phyloP scores from a whole-genome alignment of 2,888 invertebrate genomes.

The Heterodera filipjevi region DNA sequence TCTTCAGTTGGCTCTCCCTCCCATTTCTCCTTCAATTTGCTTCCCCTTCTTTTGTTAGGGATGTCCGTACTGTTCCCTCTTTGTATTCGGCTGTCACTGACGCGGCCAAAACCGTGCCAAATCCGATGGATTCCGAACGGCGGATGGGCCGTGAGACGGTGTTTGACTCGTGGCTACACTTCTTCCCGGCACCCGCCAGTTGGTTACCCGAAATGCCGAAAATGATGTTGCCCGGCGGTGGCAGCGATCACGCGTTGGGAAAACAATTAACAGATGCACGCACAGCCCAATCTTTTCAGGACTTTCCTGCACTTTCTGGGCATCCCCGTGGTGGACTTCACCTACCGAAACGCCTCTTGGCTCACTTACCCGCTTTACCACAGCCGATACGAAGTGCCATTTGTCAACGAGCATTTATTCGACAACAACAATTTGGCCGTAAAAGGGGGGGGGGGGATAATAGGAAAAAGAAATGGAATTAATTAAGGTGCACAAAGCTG shows the following conservation, averaged over 20 bases:
- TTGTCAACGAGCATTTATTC: slow-evolving; percentile 60
- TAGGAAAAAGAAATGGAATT: not conserved
- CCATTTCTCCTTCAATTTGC: not conserved
- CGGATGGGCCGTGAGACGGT: slow-evolving; percentile 48
- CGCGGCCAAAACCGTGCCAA: slow-evolving; percentile 65
- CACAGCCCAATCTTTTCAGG: slow-evolving; percentile 61
- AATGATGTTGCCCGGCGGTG: slow-evolving; percentile 65
- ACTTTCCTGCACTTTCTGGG: slow-evolving; percentile 67
- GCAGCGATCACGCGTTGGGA: slow-evolving; percentile 66
- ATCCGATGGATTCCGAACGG: slow-evolving; percentile 52
- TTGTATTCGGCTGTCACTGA: slow-evolving; percentile 65
- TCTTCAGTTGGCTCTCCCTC: not conserved
- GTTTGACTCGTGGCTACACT: slow-evolving; percentile 59
- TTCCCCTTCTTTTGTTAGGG: slow-evolving; percentile 35
- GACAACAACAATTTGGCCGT: slow-evolving; percentile 55
- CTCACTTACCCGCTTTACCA: slow-evolving; percentile 59
- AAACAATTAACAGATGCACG: no score
- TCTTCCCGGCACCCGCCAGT: not conserved
- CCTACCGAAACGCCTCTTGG: slow-evolving; percentile 55
- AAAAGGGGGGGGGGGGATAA: not conserved
- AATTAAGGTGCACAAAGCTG: slow-evolving; percentile 63
- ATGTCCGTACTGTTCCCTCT: slow-evolving; percentile 62
- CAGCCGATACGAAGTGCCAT: slow-evolving; percentile 63
- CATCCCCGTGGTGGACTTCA: slow-evolving; percentile 68
- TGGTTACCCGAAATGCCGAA: slow-evolving; percentile 40